Evolutionary conservation across 92 coral and sea anemone genomes (phyloP).

Genomic region (Palythoa heliodiscus): DNA sequence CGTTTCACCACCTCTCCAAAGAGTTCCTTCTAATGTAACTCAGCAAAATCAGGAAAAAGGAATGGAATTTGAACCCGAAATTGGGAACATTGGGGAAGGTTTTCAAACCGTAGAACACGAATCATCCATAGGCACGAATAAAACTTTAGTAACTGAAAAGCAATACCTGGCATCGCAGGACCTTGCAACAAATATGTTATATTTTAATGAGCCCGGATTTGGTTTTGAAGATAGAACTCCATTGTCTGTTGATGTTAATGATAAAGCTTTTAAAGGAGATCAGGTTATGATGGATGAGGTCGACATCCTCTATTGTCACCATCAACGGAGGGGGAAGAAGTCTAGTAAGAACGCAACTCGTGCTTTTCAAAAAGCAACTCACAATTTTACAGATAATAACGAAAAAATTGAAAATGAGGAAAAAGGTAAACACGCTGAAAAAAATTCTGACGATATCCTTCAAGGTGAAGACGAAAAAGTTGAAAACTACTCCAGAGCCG

Average conservation of each 20-base stretch:
- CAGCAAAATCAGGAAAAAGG: not conserved
- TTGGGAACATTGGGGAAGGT: not conserved
- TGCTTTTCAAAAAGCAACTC: not conserved
- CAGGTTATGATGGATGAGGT: constrained; percentile 54
- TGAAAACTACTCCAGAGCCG: not conserved
- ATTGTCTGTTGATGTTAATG: not conserved
- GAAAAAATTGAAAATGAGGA: not conserved
- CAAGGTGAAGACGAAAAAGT: not conserved
- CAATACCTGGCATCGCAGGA: not conserved
- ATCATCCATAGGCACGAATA: not conserved
- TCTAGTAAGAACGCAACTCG: constrained; percentile 13
- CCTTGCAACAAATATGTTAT: not conserved
- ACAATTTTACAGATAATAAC: not conserved
- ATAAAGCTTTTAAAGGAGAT: constrained; percentile 16
- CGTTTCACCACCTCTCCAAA: not conserved
- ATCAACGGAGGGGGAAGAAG: constrained; percentile 35
- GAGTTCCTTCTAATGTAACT: not conserved
- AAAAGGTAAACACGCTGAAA: not conserved
- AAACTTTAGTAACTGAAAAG: not conserved
- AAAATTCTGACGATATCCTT: not conserved
- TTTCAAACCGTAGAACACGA: not conserved
- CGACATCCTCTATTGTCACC: constrained; percentile 48
- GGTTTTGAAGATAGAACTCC: not conserved
- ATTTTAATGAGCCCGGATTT: constrained; percentile 20
- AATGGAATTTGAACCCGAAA: not conserved